These are phyloP conservation scores for Umimayanthus kanabou DNA, from an alignment of 92 coral and sea anemone species.

Conservation along the genomic window DNA sequence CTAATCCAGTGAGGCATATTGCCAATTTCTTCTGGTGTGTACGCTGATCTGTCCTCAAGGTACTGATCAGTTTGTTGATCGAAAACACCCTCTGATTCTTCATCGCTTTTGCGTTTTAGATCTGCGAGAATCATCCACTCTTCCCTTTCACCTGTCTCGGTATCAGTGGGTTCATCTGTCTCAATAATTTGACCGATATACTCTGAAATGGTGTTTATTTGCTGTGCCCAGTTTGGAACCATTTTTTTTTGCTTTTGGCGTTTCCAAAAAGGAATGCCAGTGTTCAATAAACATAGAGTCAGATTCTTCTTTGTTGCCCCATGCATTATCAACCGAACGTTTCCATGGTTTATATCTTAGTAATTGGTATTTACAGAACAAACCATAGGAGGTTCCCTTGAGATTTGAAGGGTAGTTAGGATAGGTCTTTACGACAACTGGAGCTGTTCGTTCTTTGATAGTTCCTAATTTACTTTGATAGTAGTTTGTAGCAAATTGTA, in stretches of 20 bases:
- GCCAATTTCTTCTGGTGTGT: no score
- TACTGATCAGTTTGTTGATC: no score
- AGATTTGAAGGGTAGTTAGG: constrained; percentile 46
- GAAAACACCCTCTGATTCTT: no score
- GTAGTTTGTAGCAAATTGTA: constrained; percentile 54
- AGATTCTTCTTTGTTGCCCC: constrained; percentile 16
- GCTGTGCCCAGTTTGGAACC: no score
- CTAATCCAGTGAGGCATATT: no score
- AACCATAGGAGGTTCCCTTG: constrained; percentile 47
- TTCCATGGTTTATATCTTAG: constrained; percentile 15
- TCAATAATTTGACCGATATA: no score
- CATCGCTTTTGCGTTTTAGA: no score
- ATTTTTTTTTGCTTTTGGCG: constrained; percentile 45
- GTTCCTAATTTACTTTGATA: constrained; percentile 29
- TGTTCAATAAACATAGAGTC: constrained; percentile 32
- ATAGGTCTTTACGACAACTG: constrained; percentile 44
- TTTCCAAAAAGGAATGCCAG: constrained; percentile 43
- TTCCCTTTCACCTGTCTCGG: no score
- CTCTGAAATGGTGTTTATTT: no score
- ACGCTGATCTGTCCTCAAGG: no score
- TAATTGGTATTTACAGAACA: background rate
- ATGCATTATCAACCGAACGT: constrained; percentile 37
- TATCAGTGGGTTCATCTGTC: no score
- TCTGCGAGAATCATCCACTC: no score
- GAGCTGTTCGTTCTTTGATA: constrained; percentile 26